Percentiles rank a stretch among this genome's conserved stretches.
Evolutionary conservation across 92 coral and sea anemone species (phyloP).

Genomic region (Muricea muricata): DNA sequence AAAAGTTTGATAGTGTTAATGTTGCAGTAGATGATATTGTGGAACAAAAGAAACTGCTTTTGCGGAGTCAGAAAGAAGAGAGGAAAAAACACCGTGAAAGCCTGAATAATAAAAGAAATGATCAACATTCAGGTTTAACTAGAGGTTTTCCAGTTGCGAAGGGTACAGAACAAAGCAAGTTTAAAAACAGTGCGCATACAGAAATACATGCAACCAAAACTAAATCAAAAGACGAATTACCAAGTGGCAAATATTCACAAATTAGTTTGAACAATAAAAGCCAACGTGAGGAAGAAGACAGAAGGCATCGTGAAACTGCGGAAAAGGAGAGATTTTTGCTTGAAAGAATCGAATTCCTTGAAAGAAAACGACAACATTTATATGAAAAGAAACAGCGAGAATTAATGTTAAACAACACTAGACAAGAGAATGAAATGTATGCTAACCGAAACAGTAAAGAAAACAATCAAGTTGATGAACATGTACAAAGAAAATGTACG

Average conservation of each 20-base stretch:
- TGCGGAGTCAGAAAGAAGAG: not conserved
- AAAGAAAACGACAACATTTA: constrained; percentile 18
- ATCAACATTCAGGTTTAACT: not conserved
- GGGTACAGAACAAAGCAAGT: not conserved
- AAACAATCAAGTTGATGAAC: not conserved
- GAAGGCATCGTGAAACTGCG: not conserved
- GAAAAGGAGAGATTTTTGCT: constrained; percentile 10
- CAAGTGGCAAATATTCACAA: too few relatives aligned
- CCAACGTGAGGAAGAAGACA: not conserved
- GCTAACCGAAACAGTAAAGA: not conserved
- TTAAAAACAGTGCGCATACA: not conserved
- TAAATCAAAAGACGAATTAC: too few relatives aligned
- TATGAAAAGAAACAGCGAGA: constrained; percentile 15
- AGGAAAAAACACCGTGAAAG: not conserved
- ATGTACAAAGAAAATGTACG: not conserved
- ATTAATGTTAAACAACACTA: not conserved
- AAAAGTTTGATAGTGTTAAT: not conserved
- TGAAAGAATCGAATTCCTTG: constrained; percentile 29
- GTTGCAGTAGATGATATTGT: not conserved
- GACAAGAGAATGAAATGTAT: not conserved
- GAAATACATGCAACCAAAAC: too few relatives aligned
- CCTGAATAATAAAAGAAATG: not conserved
- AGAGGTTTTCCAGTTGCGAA: not conserved
- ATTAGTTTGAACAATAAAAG: not conserved
- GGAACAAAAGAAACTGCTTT: not conserved